Evolutionary conservation across 2,113 vertebrate genomes (phyloP), one percentile per base, ranked within the genome.

Genomic region (Oryctolagus cuniculus): DNA sequence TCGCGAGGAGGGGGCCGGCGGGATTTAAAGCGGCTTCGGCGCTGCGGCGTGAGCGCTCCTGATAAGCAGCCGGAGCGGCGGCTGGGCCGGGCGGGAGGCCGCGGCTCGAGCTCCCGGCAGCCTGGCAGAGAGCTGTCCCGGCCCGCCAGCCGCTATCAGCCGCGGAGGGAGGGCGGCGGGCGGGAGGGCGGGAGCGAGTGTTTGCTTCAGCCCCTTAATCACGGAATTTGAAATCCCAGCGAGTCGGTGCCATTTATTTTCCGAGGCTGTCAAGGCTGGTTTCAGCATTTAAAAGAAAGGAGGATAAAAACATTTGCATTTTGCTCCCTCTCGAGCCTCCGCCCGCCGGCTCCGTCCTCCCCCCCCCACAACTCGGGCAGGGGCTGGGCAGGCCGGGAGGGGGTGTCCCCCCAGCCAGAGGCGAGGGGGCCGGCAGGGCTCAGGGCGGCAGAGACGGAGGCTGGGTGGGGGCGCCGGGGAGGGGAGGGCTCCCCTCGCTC

Each of bases 61-160:
- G 98, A 98, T 98, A 98, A 98, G 98, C 98, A 98, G 98, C 97
- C 97, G 5, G 55, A 87, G 97, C 97, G 93, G 98, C 96, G 97
- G 98, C 97, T 3, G 82, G 87, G 90, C 87, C 87, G 96, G 98
- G 98, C 77, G 96, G 97, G 97, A 97, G 97, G 96, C 97, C 93
- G 93, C 98, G 94, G 97, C 97, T 98, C 16, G 98, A 96, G 98
- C 96, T 97, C 93, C 98, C 98, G 98, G 98, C 98, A 98, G 98
- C 34, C 97, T 22, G 79, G 88, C 97, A 95, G 88, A 93, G 95
- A 97, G 96, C 98, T 34, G 24, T 93, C 98, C 96, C 97, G 94
- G 95, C 97, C 69, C 11, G 94, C 96, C 93, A 96, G 96, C 90
- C 95, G 96, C 98, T 89, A 87, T 95, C 97, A 98, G 98, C 97